Evolutionary conservation across 2,888 invertebrate species (phyloP).

Genomic region (Hipparchia semele): DNA sequence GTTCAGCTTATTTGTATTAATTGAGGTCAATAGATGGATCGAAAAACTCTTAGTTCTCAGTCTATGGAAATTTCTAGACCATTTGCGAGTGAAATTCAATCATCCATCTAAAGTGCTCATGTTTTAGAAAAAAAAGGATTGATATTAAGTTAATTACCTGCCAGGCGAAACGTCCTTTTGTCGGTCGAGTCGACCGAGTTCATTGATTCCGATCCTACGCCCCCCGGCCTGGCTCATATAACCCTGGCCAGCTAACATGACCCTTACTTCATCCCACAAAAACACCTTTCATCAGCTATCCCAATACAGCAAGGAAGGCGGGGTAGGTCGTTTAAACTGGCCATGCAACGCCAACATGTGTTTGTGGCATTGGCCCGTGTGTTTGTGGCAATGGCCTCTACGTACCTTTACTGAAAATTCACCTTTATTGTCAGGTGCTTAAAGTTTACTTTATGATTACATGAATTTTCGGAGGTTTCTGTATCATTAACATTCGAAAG

Average conservation of each 20-base stretch:
- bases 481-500: slow-evolving; percentile 35
- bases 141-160: slow-evolving; percentile 81
- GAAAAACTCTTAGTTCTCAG: neutral
- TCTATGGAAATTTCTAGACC: slow-evolving; percentile 22
- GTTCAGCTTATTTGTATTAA: too few species aligned
- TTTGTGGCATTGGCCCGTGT: slow-evolving; percentile 74
- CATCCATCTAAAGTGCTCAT: slow-evolving; percentile 34
- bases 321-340: slow-evolving; percentile 57
- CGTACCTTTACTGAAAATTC: slow-evolving; percentile 50
- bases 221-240: slow-evolving; percentile 62
- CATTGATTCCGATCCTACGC: slow-evolving; percentile 80
- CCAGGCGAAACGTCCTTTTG: slow-evolving; percentile 78
- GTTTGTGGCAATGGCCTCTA: slow-evolving; percentile 56
- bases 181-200: slow-evolving; percentile 76
- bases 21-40: too few species aligned
- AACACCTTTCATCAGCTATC: slow-evolving; percentile 41
- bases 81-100: slow-evolving; percentile 13
- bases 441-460: slow-evolving; percentile 30
- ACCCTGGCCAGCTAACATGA: slow-evolving; percentile 55
- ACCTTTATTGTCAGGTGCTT: slow-evolving; percentile 39
- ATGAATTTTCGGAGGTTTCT: slow-evolving; percentile 39
- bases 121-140: slow-evolving; percentile 56
- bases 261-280: slow-evolving; percentile 45
- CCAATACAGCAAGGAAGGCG: slow-evolving; percentile 45
- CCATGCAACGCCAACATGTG: slow-evolving; percentile 68